Evolutionary conservation across 1,140 invertebrate genomes (phyloP).

Genomic region (Helicorthomorpha holstii): DNA sequence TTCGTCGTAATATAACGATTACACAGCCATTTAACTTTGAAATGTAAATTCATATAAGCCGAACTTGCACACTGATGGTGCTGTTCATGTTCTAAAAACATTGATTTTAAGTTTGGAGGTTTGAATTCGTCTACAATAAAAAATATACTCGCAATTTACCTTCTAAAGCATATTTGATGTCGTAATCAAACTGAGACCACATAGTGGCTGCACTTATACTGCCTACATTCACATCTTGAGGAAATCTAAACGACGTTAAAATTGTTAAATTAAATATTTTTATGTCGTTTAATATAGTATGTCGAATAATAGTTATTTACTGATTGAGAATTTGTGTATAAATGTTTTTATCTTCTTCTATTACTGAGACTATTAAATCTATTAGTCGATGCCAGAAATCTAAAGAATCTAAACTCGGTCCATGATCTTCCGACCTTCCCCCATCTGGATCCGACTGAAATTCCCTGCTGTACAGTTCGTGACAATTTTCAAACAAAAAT

Average conservation of each 20-base stretch:
- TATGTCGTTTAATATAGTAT: too few relatives aligned
- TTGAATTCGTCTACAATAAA: too few relatives aligned
- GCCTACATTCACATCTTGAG: conserved; percentile 40
- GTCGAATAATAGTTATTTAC: too few relatives aligned
- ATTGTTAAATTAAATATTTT: conserved; percentile 2
- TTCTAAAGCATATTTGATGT: conserved; percentile 94
- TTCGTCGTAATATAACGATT: conserved; percentile 98
- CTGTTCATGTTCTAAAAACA: conserved; percentile 73
- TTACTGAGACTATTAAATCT: conserved; percentile 91
- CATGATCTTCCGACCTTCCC: conserved; percentile 70
- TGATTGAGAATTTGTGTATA: conserved; percentile 97
- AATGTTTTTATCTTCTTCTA: conserved; percentile 96
- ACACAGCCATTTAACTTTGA: conserved; percentile 98
- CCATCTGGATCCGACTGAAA: conserved; percentile 84
- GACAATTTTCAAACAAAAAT: conserved; percentile 95
- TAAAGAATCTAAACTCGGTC: conserved; percentile 72
- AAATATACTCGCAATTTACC: too few relatives aligned
- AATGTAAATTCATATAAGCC: conserved; percentile 98
- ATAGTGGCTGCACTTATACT: conserved; percentile 91
- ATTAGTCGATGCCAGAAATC: conserved; percentile 99
- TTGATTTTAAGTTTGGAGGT: background rate
- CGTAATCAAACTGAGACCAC: conserved; percentile 92
- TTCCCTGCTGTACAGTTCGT: conserved; percentile 82
- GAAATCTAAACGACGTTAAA: conserved; percentile 27
- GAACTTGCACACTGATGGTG: conserved; percentile 90